Evolutionary conservation across 1,140 invertebrate genomes (phyloP).

Genomic region (Atopsyche davidsoni): DNA sequence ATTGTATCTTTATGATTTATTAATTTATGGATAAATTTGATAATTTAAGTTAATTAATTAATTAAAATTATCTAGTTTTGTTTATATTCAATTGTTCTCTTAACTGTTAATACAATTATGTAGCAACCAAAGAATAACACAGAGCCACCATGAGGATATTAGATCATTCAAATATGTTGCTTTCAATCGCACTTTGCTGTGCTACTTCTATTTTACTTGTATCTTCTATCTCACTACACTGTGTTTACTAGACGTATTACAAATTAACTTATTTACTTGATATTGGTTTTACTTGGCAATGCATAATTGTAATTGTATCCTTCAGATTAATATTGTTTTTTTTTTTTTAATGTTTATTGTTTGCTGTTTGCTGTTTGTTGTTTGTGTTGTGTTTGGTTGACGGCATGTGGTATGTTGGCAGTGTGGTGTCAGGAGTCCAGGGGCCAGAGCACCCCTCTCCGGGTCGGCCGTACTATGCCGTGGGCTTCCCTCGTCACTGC

Average conservation of each 20-base stretch:
- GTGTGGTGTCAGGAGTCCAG: slow-evolving; percentile 79
- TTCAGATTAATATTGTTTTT: neutral
- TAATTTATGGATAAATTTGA: neutral
- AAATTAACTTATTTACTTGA: too few relatives aligned
- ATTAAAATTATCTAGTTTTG: too few relatives aligned
- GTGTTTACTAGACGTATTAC: too few relatives aligned
- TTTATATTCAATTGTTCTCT: too few relatives aligned
- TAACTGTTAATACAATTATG: too few relatives aligned
- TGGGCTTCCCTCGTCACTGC: slow-evolving; percentile 76
- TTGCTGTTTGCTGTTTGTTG: slow-evolving; percentile 12
- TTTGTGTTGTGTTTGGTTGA: slow-evolving; percentile 21
- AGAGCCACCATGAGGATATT: too few relatives aligned
- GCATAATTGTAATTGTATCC: slow-evolving; percentile 2
- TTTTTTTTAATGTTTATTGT: slow-evolving; percentile 3
- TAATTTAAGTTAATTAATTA: too few relatives aligned
- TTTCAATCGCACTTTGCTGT: too few relatives aligned
- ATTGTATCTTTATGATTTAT: neutral
- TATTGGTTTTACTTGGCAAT: neutral
- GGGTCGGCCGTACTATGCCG: slow-evolving; percentile 75
- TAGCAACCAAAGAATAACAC: too few relatives aligned
- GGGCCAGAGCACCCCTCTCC: slow-evolving; percentile 73
- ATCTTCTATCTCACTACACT: too few relatives aligned
- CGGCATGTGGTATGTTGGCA: slow-evolving; percentile 41
- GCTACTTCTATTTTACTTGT: too few relatives aligned
- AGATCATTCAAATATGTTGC: too few relatives aligned